Percentiles rank a stretch among this genome's conserved stretches.
These are phyloP conservation scores for Malurus cyaneus DNA, from an alignment of 2,113 vertebrate genomes.

Conservation along the genomic window DNA sequence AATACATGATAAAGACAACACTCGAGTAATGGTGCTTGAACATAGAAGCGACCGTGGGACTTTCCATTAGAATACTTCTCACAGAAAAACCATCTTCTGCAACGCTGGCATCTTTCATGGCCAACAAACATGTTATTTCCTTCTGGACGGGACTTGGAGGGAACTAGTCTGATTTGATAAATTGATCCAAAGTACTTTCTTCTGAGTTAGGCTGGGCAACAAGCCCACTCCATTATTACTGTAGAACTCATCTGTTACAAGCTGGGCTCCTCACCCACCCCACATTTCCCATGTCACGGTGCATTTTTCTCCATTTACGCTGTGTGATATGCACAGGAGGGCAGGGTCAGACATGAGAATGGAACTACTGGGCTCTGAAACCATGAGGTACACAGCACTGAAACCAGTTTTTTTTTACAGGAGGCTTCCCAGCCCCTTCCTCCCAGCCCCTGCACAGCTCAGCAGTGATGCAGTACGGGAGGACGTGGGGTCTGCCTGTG, in stretches of 20 bases:
- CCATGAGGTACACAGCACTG: neutral
- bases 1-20: neutral
- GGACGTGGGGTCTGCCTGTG: neutral
- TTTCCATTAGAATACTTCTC: neutral
- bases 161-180: neutral
- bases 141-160: neutral
- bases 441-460: neutral
- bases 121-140: neutral
- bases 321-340: neutral
- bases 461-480: accelerated
- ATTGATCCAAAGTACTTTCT: neutral
- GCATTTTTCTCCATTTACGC: neutral
- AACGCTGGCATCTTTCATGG: neutral
- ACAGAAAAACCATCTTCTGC: neutral
- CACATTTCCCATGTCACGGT: accelerated
- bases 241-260: neutral
- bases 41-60: neutral
- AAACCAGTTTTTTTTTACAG: accelerated
- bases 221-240: too few relatives aligned
- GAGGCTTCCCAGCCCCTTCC: neutral
- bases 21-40: neutral
- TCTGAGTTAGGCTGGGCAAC: neutral
- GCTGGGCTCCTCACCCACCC: neutral
- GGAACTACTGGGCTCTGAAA: neutral
- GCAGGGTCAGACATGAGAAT: neutral